Base-by-base conservation (phyloP, 1,140 invertebrate genomes). In the Penaeus vannamei region DNA sequence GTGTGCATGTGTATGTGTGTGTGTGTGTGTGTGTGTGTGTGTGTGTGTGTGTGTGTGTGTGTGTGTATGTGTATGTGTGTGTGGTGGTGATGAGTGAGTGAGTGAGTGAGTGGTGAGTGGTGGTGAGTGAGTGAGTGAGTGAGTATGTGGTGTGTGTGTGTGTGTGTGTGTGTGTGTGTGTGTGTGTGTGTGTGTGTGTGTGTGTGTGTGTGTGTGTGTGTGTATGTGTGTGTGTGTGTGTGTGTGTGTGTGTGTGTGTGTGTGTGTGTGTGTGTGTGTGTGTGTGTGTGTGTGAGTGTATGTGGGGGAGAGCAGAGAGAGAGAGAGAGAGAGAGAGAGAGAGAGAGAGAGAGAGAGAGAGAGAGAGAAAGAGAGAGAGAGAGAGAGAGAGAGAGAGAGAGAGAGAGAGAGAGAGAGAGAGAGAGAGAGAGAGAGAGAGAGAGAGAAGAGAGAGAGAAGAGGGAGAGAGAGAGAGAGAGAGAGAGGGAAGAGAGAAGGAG, bases 11-110 rank as follows among this genome's bases (percentile, higher is more conserved):
- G 59, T 83, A 60, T 60, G 59, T 83, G 29, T 83, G 46, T 60
- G 59, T 60, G 59, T 83, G 29, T 60, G 29, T 83, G 59, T 83
- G 59, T 60, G 59, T 83, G 29, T 83, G 23, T 60, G 23, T 60
- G 59, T 60, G 23, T 83, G 59, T 60, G 46, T 60, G 59, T 60
- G 7, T 4, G 23, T 12, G 22, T 83, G 59, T 23, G 7, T 82
- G 46, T 82, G 42, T 82, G 46, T 82, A n/a, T 82, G 14, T 82
- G 42, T 82, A n/a, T 82, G 42, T 82, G 22, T 76, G 69, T 76
- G n/a, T 76, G 69, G n/a, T 14, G 14, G 69, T 17, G 69, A 32
- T 14, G 36, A 76, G 36, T 76, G 69, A n/a, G 12, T 26, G 69
- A 12, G 69, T 76, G 69, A 26, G 69, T 76, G 69, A 23, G n/a